Evolutionary conservation across 2,797 vertebrate species (phyloP), one percentile per base, ranked within the genome.

Genomic region (Podarcis siculus): DNA sequence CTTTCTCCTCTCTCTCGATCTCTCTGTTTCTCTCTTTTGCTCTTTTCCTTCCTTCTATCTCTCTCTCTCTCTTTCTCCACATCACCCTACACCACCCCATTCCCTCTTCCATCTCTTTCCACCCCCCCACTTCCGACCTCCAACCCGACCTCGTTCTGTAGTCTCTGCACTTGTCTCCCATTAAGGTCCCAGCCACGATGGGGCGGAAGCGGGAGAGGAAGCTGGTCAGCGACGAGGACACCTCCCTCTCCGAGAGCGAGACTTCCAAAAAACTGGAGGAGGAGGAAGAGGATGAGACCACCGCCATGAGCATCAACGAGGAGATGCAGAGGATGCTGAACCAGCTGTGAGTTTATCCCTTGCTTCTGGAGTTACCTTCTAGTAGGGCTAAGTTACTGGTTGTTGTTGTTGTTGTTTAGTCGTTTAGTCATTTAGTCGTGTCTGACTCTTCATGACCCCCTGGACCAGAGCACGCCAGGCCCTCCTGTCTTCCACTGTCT

Each of bases 261-360:
- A 96, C 96, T 92, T 97, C 97, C 27, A 97, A 97, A 25, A 96
- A 95, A 79, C 96, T 92, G 17, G 98, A 97, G 27, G 98, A 98
- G 8, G 98, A 98, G 35, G 98, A 98, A 66, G 97, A 97, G 93
- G 97, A 98, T 0, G 97, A 98, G 93, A 98, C 98, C 84, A 97
- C 99, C 0, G 98, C 98, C 96, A 98, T 98, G 96, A 98, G 98
- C 96, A 99, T 99, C 95, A 99, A 98, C 82, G 99, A 99, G 96
- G 99, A 99, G 95, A 98, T 99, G 99, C 99, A 99, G 96, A 98
- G 98, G 95, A 99, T 99, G 99, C 96, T 99, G 91, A 98, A 98
- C 95, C 99, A 99, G 90, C 97, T 99, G 99, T 99, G 96, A 98
- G 98, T 97, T 93, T 81, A 5, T 3, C 73, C 81, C 13, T 55